Conservation (phyloP, 2,888 invertebrate genomes). For the Spilarctia lutea region DNA sequence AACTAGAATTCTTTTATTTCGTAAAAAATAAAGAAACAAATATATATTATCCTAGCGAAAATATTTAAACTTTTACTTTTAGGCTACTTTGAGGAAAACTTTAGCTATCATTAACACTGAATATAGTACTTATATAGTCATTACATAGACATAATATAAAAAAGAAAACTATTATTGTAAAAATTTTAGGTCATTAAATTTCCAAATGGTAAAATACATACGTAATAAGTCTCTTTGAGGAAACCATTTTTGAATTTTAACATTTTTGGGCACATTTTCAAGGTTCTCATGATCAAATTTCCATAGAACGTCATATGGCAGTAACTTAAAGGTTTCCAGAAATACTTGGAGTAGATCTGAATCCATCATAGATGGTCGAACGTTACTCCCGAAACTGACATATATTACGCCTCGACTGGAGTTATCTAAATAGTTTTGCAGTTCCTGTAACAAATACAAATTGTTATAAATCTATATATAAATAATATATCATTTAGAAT, state of each 20-base stretch:
- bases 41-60: no score
- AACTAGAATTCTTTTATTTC: no score
- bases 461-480: background rate
- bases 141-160: background rate
- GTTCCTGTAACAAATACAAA: constrained; percentile 4
- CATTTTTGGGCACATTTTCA: constrained; percentile 33
- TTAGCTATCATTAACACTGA: no score
- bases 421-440: constrained; percentile 17
- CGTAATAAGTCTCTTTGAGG: background rate
- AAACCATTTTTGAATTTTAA: constrained; percentile 13
- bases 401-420: constrained; percentile 34
- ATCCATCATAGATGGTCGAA: constrained; percentile 22
- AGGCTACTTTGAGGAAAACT: no score
- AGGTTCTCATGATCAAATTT: constrained; percentile 35
- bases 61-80: no score
- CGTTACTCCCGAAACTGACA: constrained; percentile 40
- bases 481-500: background rate
- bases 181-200: no score
- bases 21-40: no score
- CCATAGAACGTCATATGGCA: constrained; percentile 23
- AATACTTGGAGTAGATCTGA: background rate
- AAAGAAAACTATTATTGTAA: background rate
- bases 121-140: background rate
- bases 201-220: background rate
- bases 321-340: background rate